These are phyloP conservation scores for Bolborhynchus lineola DNA, from an alignment of 2,113 vertebrate species.

Conservation along the genomic window DNA sequence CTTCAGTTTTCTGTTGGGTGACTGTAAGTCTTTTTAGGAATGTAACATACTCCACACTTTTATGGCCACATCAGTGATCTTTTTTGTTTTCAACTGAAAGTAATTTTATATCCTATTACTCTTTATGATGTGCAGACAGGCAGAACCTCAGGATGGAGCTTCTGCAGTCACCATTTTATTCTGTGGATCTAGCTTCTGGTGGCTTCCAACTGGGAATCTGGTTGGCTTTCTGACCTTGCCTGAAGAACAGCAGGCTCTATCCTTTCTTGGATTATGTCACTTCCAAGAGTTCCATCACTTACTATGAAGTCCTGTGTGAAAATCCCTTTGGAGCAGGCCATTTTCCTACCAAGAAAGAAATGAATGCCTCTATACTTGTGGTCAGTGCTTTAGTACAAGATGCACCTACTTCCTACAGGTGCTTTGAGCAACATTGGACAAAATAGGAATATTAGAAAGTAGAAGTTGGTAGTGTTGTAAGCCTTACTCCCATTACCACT, in stretches of 20 bases:
- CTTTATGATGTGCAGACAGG: background rate
- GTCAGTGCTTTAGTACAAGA: background rate
- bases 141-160: background rate
- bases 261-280: background rate
- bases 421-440: background rate
- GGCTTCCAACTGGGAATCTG: background rate
- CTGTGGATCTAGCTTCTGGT: background rate
- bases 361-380: accelerated
- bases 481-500: background rate
- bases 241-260: background rate
- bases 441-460: background rate
- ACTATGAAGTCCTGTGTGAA: background rate
- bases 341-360: background rate
- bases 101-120: background rate
- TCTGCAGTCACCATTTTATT: background rate
- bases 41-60: background rate
- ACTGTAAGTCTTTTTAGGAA: background rate
- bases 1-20: background rate
- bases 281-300: background rate
- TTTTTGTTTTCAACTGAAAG: background rate
- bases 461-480: background rate
- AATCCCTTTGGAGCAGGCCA: background rate
- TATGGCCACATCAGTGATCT: background rate
- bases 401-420: accelerated
- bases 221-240: background rate